Evolutionary conservation across 1,140 invertebrate genomes (phyloP), one percentile per base, ranked within the genome.

Genomic region (Diabrotica virgifera): DNA sequence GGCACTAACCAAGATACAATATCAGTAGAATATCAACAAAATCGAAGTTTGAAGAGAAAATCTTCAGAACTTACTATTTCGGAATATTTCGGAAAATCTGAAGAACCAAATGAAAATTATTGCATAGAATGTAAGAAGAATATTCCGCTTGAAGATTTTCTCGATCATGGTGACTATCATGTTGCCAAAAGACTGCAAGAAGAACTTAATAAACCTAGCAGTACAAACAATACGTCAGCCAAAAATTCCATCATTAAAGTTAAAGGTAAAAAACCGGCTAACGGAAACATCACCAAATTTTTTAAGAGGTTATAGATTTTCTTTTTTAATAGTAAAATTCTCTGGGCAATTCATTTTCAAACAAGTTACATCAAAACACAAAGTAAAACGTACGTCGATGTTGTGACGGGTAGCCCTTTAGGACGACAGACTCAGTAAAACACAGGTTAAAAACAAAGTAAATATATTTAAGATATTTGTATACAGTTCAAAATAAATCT

Each of bases 161-260:
- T 76, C 10, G 85, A 87, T 71, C 90, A 92, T 76, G 76, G 82
- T 62, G 89, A 92, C 79, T 91, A 85, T 77, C 90, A 92, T 74
- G 78, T 87, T 64, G 89, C 90, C 5, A 86, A 86, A 72, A 85
- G 83, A 71, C 72, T 92, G 38, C 88, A 85, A 72, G 78, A 80
- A 67, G 79, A 80, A 81, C 73, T 77, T 62, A 82, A 79, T 72
- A n/a, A 5, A 37, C 9, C 5, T 12, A 8, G 24, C 10, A 0
- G 10, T 6, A 12, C 11, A 14, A 10, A 36, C 36, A 59, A 59
- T 24, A 58, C 36, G 35, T 58, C 36, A 35, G 9, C 8, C 7
- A 36, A 58, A 58, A 53, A 7, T 53, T n/a, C 40, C 8, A 46
- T n/a, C 6, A 46, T n/a, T 46, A 46, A 46, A 46, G 40, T 46